Evolutionary conservation across 2,113 vertebrate species (phyloP), one percentile per base, ranked within the genome.

Genomic region (Abramis brama): DNA sequence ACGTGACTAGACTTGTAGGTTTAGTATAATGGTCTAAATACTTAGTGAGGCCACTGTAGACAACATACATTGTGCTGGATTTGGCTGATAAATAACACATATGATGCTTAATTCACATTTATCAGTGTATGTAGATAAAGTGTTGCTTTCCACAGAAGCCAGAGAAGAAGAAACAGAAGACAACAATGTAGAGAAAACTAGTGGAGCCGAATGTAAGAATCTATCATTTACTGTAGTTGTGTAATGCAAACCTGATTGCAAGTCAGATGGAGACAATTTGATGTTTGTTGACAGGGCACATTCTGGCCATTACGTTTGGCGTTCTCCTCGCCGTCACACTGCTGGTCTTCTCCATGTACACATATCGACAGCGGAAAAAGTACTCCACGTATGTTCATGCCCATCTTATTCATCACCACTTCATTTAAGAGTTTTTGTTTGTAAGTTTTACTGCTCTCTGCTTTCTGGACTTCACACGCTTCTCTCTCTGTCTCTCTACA

Each of bases 241-340:
- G 10, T 25, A 57, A 21, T 21, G 21, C 1, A 57, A 57, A 57
- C 19, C 5, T 17, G 50, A 52, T 6, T 21, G 7, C 6, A 21
- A 57, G 2, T 57, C 19, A 21, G 23, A 6, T 57, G 55, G 19
- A 57, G 55, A 23, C 36, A 12, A 15, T n/a, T 1, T 70, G 8
- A 39, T 70, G 33, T 70, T 8, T 57, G 55, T 57, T 57, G 62
- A 59, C 70, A 92, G 91, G 91, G 25, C 86, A 90, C 45, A 83
- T 89, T 27, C 66, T 91, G 68, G 89, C 91, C 6, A 89, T 89
- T 19, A 88, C 79, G 2, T 91, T 92, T 45, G 90, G 90, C 47
- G 74, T 23, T 17, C 80, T 92, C 57, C 91, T 92, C 55, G 84
- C 43, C 6, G 12, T 89, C 30, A 92, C 91, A 21, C 25, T 92